Base-by-base conservation (phyloP, 2,888 invertebrate genomes). In the Cyclophora punctaria region DNA sequence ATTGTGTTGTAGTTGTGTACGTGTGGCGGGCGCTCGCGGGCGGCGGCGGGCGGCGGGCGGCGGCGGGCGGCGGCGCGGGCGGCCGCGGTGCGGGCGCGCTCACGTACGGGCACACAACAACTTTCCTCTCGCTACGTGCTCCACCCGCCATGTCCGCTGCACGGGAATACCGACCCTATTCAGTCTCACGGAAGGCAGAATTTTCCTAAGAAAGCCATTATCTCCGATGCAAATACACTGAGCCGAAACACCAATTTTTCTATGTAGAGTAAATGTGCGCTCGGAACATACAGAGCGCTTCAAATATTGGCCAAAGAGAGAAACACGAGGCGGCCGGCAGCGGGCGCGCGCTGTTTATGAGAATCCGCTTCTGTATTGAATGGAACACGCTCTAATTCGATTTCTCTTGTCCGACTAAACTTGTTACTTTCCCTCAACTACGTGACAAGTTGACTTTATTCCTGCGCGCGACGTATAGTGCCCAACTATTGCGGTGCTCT, bases 31-130 rank as follows among this genome's bases (percentile, higher is more conserved):
- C 4, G 37, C 37, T 2, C 1, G 37, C 37, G 4, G 37, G 37
- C 5, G 37, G 37, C 37, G 37, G 37, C 37, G 37, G 37, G 37
- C 5, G 4, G 37, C 37, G 4, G 37, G 37, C 5, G 37, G 37
- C 37, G 37, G 37, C 37, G 37, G 37, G 37, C 37, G 5, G 4
- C 4, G 37, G 37, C 37, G 37, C 37, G 37, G 37, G 37, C 37
- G 37, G 37, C 37, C 4, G 37, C 5, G 4, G 37, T 5, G 4
- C 4, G 37, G 4, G 37, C 5, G 37, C 7, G 44, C 37, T 54
- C 60, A 60, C 60, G 60, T 60, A 50, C 52, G 49, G 49, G 52
- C 51, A 56, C 54, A 55, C 61, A 49, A 56, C 60, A 58, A 59
- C 56, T 60, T 61, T 56, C 53, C 55, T 54, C 51, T 41, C 35